Percentiles rank a stretch among this genome's conserved stretches.
Evolutionary conservation across 2,888 invertebrate species (phyloP).

Genomic region (Tanaodytes sp.): DNA sequence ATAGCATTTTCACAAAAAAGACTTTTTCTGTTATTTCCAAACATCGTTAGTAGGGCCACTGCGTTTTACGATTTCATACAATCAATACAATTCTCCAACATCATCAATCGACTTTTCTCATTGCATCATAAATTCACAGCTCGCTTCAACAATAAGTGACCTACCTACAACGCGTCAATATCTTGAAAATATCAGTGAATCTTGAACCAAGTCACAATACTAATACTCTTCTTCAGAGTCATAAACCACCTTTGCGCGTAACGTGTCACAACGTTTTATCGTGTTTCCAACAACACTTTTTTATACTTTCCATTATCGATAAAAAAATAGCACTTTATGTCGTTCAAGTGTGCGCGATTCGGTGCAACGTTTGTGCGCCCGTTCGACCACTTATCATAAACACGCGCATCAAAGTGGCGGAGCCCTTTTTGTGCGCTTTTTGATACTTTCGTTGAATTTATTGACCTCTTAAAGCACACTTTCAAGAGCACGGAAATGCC

Average conservation of each 20-base stretch:
- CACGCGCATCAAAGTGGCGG: constrained; percentile 26
- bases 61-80: constrained; percentile 24
- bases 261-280: constrained; percentile 36
- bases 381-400: constrained; percentile 30
- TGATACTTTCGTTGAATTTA: constrained; percentile 31
- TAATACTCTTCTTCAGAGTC: constrained; percentile 13
- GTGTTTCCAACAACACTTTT: constrained; percentile 18
- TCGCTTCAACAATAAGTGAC: constrained; percentile 5
- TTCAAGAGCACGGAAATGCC: constrained; percentile 38
- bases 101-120: constrained; percentile 29
- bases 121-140: constrained; percentile 26
- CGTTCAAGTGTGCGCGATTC: constrained; percentile 25
- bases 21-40: constrained; percentile 13
- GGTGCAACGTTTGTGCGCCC: constrained; percentile 20
- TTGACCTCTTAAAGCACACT: constrained; percentile 45
- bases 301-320: constrained; percentile 23
- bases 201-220: constrained; percentile 9
- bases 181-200: constrained; percentile 10
- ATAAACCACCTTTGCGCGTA: constrained; percentile 28
- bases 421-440: constrained; percentile 15
- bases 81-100: constrained; percentile 2
- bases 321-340: constrained; percentile 29
- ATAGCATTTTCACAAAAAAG: constrained; percentile 6
- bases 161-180: constrained; percentile 10
- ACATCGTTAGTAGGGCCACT: constrained; percentile 17